Evolutionary conservation across 2,888 invertebrate species (phyloP).

Genomic region (Drosophila neonasuta): DNA sequence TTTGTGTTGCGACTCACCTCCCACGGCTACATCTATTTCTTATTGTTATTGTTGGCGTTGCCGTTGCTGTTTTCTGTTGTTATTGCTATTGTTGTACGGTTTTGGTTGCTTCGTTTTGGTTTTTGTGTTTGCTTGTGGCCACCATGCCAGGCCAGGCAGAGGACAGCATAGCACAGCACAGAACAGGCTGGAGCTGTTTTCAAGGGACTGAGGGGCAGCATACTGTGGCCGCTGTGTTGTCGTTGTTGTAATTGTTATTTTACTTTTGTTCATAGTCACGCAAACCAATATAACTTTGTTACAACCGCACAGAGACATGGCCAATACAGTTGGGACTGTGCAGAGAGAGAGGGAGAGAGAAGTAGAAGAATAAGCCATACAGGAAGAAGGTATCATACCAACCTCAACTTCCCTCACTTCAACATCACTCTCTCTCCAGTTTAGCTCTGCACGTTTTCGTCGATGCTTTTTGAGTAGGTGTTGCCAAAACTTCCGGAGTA

Average conservation of each 20-base stretch:
- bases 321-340: conserved; percentile 50
- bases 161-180: neutral
- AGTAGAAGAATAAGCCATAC: conserved; percentile 52
- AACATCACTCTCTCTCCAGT: neutral
- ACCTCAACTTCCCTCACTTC: neutral
- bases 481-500: conserved; percentile 76
- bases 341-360: neutral
- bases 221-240: conserved; percentile 40
- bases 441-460: conserved; percentile 38
- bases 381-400: conserved; percentile 46
- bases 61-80: conserved; percentile 25
- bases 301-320: conserved; percentile 75
- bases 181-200: neutral
- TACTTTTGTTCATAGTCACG: conserved; percentile 76
- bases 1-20: conserved; percentile 18
- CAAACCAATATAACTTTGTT: conserved; percentile 78
- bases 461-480: conserved; percentile 71
- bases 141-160: conserved; percentile 10
- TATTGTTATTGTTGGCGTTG: conserved; percentile 50
- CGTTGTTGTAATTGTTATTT: conserved; percentile 73
- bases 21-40: conserved; percentile 29
- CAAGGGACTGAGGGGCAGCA: neutral
- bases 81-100: conserved; percentile 28
- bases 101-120: conserved; percentile 54
- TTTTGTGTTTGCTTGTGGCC: conserved; percentile 70